Percentiles rank a stretch among this genome's conserved stretches.
These are phyloP conservation scores for Gymnocephalus cernua DNA, from an alignment of 2,113 vertebrate species.

Conservation along the genomic window DNA sequence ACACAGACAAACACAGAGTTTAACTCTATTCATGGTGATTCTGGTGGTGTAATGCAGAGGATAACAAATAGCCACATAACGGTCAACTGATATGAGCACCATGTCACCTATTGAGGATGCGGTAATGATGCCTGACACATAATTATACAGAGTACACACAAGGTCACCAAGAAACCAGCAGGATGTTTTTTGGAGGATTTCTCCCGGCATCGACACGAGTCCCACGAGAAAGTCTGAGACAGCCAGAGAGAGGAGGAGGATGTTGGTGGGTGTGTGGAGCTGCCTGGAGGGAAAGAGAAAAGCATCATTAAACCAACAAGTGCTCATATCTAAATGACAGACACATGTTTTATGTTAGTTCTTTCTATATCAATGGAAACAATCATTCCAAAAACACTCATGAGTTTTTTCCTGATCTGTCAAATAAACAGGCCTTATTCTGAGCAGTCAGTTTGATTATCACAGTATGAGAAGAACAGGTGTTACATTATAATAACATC, in stretches of 20 bases:
- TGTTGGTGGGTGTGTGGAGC: constrained; percentile 77
- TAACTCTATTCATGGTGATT: background rate
- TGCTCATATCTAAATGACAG: too few species aligned
- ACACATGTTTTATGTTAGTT: too few species aligned
- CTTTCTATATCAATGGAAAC: too few species aligned
- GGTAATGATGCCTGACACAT: constrained; percentile 3
- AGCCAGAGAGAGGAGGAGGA: constrained; percentile 70
- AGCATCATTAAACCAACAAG: too few species aligned
- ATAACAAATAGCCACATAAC: constrained; percentile 49
- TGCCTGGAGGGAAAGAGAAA: constrained; percentile 50
- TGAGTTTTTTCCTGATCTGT: too few species aligned
- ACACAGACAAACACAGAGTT: too few species aligned
- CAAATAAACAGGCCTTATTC: too few species aligned
- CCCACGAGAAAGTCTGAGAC: constrained; percentile 51
- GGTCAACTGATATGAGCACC: constrained; percentile 46
- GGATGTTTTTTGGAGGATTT: background rate
- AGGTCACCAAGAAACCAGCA: constrained; percentile 51
- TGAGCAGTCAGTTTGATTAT: too few species aligned
- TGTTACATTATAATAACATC: too few species aligned
- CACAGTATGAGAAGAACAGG: too few species aligned
- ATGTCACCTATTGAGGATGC: constrained; percentile 28
- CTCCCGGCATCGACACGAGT: background rate
- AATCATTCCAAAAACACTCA: too few species aligned
- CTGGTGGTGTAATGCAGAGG: constrained; percentile 9
- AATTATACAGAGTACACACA: constrained; percentile 29